Conservation (phyloP, 2,797 vertebrate species). For the Chloroceryle amazona region DNA sequence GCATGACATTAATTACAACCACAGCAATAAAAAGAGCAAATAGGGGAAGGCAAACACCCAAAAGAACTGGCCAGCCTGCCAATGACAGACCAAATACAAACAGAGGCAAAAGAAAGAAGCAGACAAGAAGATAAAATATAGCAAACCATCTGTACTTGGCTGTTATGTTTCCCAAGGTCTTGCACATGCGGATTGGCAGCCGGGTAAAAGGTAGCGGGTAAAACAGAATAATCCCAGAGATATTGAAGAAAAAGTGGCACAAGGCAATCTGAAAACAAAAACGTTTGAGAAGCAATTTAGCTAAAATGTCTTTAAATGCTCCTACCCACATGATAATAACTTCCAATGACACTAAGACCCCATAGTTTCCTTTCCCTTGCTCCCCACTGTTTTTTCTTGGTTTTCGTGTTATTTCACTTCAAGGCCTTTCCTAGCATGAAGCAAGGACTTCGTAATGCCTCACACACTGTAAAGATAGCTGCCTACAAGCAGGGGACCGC, state of each 20-base stretch:
- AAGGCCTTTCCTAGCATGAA: not conserved
- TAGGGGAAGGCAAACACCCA: constrained; percentile 89
- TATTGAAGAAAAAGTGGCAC: constrained; percentile 97
- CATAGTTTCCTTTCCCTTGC: not conserved
- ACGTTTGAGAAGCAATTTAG: not conserved
- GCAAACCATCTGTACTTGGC: constrained; percentile 94
- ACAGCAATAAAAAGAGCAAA: constrained; percentile 69
- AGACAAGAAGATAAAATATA: constrained; percentile 86
- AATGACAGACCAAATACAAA: constrained; percentile 89
- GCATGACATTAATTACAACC: constrained; percentile 87
- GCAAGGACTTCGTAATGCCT: not conserved
- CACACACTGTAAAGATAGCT: not conserved
- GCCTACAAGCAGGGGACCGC: not conserved
- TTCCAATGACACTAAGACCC: not conserved
- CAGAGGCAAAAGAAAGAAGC: constrained; percentile 89
- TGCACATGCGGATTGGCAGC: constrained; percentile 89
- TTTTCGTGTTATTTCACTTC: not conserved
- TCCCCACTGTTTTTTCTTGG: not conserved
- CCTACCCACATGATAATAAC: not conserved
- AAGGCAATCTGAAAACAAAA: constrained; percentile 89
- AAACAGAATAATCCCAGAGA: constrained; percentile 93
- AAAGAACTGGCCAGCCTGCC: constrained; percentile 91
- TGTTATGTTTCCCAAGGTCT: constrained; percentile 88
- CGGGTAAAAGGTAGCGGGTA: constrained; percentile 91
- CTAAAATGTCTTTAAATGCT: not conserved